A percentile compares a stretch with the other conserved stretches of the same genome.
Evolutionary conservation across 2,797 vertebrate genomes (phyloP).

Genomic region (Antennarius maculatus): DNA sequence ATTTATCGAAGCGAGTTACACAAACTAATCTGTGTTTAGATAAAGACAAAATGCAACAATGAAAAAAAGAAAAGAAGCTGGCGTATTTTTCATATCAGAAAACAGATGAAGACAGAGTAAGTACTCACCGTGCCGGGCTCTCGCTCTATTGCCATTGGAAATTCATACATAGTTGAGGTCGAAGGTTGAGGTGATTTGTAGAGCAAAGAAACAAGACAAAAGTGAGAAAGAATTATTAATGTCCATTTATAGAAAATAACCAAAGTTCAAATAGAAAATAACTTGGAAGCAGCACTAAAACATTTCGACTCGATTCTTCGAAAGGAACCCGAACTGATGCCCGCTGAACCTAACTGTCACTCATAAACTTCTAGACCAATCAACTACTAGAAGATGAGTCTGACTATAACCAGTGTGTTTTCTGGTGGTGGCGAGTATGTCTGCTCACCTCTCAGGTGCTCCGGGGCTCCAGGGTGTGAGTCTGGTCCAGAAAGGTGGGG

Average conservation of each 20-base stretch:
- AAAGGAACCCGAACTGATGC: not conserved
- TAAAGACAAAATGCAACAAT: constrained; percentile 10
- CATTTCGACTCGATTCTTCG: not conserved
- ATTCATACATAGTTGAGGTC: constrained; percentile 84
- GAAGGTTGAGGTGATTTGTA: constrained; percentile 76
- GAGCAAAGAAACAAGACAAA: constrained; percentile 12
- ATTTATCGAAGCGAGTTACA: constrained; percentile 3
- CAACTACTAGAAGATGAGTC: not conserved
- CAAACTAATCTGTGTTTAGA: constrained; percentile 24
- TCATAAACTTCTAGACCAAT: too few species aligned
- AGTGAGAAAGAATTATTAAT: constrained; percentile 36
- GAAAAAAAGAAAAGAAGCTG: constrained; percentile 26
- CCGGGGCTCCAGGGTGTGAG: constrained; percentile 84
- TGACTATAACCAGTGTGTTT: not conserved
- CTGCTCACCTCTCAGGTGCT: constrained; percentile 94
- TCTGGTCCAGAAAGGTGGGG: constrained; percentile 74
- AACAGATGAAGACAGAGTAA: constrained; percentile 23
- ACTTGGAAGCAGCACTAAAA: not conserved
- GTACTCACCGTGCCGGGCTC: constrained; percentile 95
- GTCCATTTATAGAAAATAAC: constrained; percentile 3
- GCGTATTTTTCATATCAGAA: constrained; percentile 22
- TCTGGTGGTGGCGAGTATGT: constrained; percentile 54
- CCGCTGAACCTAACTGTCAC: not conserved
- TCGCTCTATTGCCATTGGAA: constrained; percentile 89
- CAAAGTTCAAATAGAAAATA: constrained; percentile 8